Evolutionary conservation across 2,113 vertebrate genomes (phyloP).

Genomic region (Cettia cetti): DNA sequence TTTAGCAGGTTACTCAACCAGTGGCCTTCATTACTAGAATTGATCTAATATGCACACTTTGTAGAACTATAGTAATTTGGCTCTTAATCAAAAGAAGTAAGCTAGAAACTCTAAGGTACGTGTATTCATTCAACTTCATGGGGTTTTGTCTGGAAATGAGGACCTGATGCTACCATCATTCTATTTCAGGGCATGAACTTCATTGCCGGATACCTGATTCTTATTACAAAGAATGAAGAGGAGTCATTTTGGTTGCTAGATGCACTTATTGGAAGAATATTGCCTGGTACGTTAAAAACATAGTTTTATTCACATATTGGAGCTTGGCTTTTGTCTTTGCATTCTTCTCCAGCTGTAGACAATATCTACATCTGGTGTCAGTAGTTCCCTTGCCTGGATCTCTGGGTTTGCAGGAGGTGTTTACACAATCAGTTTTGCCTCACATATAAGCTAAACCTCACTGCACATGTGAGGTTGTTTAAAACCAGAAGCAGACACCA

Average conservation of each 20-base stretch:
- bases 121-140: no score
- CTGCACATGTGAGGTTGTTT: not conserved
- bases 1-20: not conserved
- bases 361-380: not conserved
- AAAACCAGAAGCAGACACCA: not conserved
- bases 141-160: no score
- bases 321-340: not conserved
- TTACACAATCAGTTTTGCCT: not conserved
- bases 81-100: not conserved
- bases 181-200: slow-evolving; percentile 95
- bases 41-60: not conserved
- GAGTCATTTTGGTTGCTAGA: slow-evolving; percentile 95
- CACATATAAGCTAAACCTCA: not conserved
- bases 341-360: not conserved
- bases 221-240: slow-evolving; percentile 91
- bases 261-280: slow-evolving; percentile 86
- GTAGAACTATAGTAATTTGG: not conserved
- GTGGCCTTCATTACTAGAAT: not conserved
- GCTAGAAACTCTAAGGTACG: not conserved
- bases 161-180: no score
- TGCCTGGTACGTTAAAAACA: slow-evolving; percentile 84
- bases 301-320: not conserved
- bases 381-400: not conserved
- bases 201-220: slow-evolving; percentile 89
- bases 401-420: not conserved